Conservation (phyloP, 1,140 invertebrate genomes). For the Sminthurides bifidus region DNA sequence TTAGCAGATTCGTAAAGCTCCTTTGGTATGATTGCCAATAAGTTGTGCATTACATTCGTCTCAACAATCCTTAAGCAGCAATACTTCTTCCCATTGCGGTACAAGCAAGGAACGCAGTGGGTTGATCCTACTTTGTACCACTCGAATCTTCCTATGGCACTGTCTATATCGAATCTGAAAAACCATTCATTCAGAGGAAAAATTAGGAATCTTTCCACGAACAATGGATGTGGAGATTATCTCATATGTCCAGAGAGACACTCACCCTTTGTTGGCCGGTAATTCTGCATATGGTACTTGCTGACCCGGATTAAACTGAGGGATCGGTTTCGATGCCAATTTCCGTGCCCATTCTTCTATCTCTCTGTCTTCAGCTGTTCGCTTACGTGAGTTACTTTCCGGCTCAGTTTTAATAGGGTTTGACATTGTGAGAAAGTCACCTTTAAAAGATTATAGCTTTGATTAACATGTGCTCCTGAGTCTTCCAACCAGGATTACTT, state of each 20-base stretch:
- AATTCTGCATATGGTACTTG: too few relatives aligned
- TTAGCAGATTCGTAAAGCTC: slow-evolving; percentile 51
- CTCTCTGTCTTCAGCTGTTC: slow-evolving; percentile 15
- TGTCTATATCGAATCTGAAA: slow-evolving; percentile 27
- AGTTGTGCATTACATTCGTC: slow-evolving; percentile 45
- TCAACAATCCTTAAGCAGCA: slow-evolving; percentile 85
- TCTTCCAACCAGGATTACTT: too few relatives aligned
- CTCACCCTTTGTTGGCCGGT: too few relatives aligned
- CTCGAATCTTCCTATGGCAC: slow-evolving; percentile 29
- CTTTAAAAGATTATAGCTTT: too few relatives aligned
- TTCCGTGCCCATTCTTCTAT: slow-evolving; percentile 29
- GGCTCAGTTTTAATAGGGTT: too few relatives aligned
- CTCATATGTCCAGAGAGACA: slow-evolving; percentile 1
- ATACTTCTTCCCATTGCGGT: slow-evolving; percentile 68
- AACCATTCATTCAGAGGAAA: neutral
- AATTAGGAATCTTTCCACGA: neutral
- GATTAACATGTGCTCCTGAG: too few relatives aligned
- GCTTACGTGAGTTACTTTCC: neutral
- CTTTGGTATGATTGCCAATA: slow-evolving; percentile 63
- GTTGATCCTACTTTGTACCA: slow-evolving; percentile 19
- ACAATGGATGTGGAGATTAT: neutral
- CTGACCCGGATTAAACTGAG: neutral
- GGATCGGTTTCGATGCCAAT: slow-evolving; percentile 13
- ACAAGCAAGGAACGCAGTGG: slow-evolving; percentile 68
- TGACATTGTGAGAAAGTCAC: too few relatives aligned